Conservation (phyloP, 2,113 vertebrate genomes). For the Pterocles burchelli region DNA sequence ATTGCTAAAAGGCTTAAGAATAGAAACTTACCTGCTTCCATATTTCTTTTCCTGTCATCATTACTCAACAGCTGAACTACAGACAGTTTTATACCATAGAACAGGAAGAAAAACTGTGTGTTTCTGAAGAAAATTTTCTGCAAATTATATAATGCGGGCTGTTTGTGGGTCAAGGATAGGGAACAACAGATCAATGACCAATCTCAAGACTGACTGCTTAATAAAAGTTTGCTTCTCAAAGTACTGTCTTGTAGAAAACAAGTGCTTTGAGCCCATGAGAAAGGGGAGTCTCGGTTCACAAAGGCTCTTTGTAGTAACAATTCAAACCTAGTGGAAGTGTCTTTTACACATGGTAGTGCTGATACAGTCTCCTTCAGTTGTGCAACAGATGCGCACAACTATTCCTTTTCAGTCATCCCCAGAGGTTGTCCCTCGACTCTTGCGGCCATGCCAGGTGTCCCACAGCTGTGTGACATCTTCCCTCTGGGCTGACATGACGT, state of each 20-base stretch:
- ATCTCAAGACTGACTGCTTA: not conserved
- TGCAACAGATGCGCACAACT: not conserved
- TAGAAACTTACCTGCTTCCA: fast-evolving
- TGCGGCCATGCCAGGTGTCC: not conserved
- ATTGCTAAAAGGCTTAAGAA: not conserved
- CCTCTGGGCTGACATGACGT: fast-evolving
- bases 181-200: not conserved
- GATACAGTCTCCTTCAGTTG: not conserved
- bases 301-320: not conserved
- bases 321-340: not conserved
- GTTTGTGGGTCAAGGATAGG: not conserved
- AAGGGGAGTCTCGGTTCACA: not conserved
- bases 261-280: not conserved
- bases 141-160: not conserved
- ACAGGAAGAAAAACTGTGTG: not conserved
- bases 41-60: not conserved
- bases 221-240: not conserved
- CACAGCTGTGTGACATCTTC: not conserved
- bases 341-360: not conserved
- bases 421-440: not conserved
- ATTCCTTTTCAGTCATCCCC: not conserved
- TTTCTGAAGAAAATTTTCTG: not conserved
- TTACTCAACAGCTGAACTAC: not conserved
- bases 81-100: not conserved
- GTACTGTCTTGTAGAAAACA: not conserved